Evolutionary conservation across 2,888 invertebrate species (phyloP).

Genomic region (Nemotelus pantherinus): DNA sequence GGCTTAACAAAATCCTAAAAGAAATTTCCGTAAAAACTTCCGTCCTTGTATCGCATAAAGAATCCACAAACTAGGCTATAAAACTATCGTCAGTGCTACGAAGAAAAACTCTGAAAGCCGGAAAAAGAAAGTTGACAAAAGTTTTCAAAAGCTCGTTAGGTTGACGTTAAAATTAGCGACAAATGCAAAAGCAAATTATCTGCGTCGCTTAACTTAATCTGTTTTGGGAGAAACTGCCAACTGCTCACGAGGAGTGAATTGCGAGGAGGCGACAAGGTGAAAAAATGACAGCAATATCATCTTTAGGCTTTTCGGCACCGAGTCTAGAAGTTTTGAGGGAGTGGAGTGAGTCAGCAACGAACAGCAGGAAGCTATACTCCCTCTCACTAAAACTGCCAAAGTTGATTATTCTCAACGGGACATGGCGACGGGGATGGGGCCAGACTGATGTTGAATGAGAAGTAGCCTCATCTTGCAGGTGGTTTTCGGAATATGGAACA

Average conservation of each 20-base stretch:
- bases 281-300: not conserved
- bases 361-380: not conserved
- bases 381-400: constrained; percentile 2
- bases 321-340: not conserved
- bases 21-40: not conserved
- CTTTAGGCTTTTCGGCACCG: not conserved
- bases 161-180: constrained; percentile 40
- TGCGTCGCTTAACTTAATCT: constrained; percentile 44
- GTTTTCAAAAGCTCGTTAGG: constrained; percentile 30
- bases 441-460: not conserved
- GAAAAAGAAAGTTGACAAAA: constrained; percentile 18
- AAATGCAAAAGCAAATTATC: constrained; percentile 41
- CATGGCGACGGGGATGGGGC: not conserved
- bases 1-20: not conserved
- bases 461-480: constrained; percentile 21
- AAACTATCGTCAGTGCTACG: not conserved
- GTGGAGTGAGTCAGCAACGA: not conserved
- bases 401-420: constrained; percentile 20
- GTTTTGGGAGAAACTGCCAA: constrained; percentile 1
- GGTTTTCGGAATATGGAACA: constrained; percentile 29
- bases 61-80: not conserved
- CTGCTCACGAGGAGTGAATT: not conserved
- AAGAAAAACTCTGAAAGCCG: not conserved
- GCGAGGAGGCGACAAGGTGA: not conserved
- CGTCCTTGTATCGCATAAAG: not conserved